phyloP scores from a whole-genome alignment of 2,797 vertebrate genomes.

The Emydoidea blandingii region DNA sequence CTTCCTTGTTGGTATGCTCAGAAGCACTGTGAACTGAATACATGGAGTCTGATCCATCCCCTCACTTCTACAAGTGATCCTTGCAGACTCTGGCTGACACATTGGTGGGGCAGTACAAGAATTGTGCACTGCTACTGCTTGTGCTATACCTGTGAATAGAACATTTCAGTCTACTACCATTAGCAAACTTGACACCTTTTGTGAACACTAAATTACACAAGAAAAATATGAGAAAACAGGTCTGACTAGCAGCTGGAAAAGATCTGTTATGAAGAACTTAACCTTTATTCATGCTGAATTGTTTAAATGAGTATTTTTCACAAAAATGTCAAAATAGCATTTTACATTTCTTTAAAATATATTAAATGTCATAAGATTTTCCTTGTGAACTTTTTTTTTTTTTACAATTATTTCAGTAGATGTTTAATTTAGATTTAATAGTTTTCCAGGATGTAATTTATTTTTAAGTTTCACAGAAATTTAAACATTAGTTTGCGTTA shows the following conservation, averaged over 20 bases:
- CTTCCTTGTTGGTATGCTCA: not conserved
- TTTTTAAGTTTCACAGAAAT: slow-evolving; percentile 13
- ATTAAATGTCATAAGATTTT: not conserved
- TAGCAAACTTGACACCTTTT: not conserved
- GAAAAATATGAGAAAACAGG: slow-evolving; percentile 8
- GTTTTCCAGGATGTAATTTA: slow-evolving; percentile 15
- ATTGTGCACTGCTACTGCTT: not conserved
- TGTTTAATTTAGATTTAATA: not conserved
- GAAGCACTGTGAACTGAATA: not conserved
- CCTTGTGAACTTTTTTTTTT: accelerated
- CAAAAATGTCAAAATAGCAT: slow-evolving; percentile 51
- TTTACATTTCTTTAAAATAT: not conserved
- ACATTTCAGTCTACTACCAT: not conserved
- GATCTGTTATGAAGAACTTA: slow-evolving; percentile 22
- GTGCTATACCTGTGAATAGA: not conserved
- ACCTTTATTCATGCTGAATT: slow-evolving; percentile 35
- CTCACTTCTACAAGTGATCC: not conserved
- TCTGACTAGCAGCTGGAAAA: slow-evolving; percentile 12
- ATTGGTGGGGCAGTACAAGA: not conserved
- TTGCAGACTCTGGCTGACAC: not conserved
- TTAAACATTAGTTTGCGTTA: not conserved
- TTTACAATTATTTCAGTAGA: not conserved
- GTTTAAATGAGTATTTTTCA: slow-evolving; percentile 26
- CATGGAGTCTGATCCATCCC: not conserved
- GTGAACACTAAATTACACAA: not conserved